Base-by-base conservation (phyloP, 2,797 vertebrate genomes). In the Lemur catta region DNA sequence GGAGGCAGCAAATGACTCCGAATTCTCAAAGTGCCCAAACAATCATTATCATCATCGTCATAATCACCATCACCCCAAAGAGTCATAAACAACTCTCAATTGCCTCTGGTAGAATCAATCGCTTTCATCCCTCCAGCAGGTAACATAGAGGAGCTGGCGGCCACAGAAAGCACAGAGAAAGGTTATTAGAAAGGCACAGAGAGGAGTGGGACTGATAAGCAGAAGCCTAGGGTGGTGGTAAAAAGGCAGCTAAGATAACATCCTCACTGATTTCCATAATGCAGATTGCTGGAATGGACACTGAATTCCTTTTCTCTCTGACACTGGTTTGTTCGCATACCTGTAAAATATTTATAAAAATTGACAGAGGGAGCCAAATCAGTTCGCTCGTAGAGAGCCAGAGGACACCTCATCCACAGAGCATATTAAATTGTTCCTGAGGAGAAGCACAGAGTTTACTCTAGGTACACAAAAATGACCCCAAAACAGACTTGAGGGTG, bases 301-400 rank as follows among this genome's bases (percentile, higher is more conserved):
- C 43, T 15, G 67, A 43, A 72, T 76, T 74, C 74, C 26, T 95
- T 79, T 84, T 41, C 26, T 90, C 55, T 71, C 65, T 84, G 43
- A 69, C 20, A 74, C 24, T 46, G 50, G 28, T 78, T 71, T 88
- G 67, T 13, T 84, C 26, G 50, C 30, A 74, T 26, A 88, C 18
- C 92, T 79, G 57, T 86, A 59, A 75, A 43, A 7, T 82, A 15
- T 96, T 96, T 48, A 63, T 26, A 81, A 52, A 81, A 82, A 92
- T 18, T 24, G 28, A 50, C 12, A 82, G 28, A 41, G 43, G 4
- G 33, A 84, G 46, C 20, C 18, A 87, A 63, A 63, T 57, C 30
- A 38, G 10, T 79, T 63, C 7, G 2, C 61, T 82, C 33, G 50
- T 26, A 92, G 20, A 57, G 35, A 84, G 33, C 38, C 46, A 63